These are phyloP conservation scores for Xiphophorus hellerii DNA, from an alignment of 2,113 vertebrate species.

Conservation along the genomic window DNA sequence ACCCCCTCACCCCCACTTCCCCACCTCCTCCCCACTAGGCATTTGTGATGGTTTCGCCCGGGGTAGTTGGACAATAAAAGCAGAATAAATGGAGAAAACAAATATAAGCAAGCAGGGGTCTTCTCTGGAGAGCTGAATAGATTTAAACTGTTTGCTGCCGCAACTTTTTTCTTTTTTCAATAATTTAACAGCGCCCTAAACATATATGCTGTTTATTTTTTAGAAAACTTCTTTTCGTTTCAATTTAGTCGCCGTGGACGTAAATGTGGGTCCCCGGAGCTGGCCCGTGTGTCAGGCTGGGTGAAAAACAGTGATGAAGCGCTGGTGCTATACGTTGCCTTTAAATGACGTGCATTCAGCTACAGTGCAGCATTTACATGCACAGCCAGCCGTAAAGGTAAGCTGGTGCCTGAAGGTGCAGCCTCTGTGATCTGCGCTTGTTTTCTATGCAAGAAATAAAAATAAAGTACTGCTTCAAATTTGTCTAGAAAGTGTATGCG, in stretches of 20 bases:
- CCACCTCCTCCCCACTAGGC: constrained; percentile 22
- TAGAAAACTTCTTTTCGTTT: constrained; percentile 21
- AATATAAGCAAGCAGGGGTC: constrained; percentile 56
- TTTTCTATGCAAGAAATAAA: constrained; percentile 39
- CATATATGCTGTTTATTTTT: constrained; percentile 39
- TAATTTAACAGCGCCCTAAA: constrained; percentile 34
- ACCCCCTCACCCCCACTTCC: constrained; percentile 2
- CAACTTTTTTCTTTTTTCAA: constrained; percentile 24
- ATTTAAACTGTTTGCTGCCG: constrained; percentile 44
- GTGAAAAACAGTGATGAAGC: constrained; percentile 13
- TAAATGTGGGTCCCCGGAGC: background rate
- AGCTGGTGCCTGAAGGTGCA: constrained; percentile 57
- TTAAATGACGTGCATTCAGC: constrained; percentile 13
- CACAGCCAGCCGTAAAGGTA: constrained; percentile 40
- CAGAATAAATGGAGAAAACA: constrained; percentile 54
- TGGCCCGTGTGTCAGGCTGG: background rate
- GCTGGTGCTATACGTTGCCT: background rate
- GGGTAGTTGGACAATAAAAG: constrained; percentile 65
- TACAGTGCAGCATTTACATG: constrained; percentile 21
- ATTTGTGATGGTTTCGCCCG: constrained; percentile 62
- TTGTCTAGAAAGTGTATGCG: constrained; percentile 51
- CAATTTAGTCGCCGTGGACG: constrained; percentile 12
- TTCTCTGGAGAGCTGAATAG: constrained; percentile 57
- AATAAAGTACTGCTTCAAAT: constrained; percentile 37
- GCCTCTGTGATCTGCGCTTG: constrained; percentile 42